phyloP scores from a whole-genome alignment of 2,113 vertebrate species.

The Speoplatyrhinus poulsoni region DNA sequence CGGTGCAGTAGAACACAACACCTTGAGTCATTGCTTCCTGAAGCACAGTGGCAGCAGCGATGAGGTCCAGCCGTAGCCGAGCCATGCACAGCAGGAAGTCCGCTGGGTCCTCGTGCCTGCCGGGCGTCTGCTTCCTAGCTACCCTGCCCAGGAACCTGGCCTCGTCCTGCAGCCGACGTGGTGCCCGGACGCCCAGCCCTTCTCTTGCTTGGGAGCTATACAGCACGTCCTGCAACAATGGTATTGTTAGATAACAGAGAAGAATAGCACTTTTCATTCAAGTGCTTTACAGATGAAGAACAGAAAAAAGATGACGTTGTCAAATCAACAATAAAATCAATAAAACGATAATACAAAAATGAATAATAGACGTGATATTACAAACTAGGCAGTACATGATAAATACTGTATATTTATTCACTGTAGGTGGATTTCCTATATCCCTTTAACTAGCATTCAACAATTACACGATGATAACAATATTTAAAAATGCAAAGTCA shows the following conservation, averaged over 20 bases:
- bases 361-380: background rate
- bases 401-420: background rate
- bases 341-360: background rate
- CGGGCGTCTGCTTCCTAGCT: conserved; percentile 54
- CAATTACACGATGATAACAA: no score
- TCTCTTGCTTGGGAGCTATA: conserved; percentile 32
- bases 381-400: background rate
- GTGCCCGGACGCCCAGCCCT: background rate
- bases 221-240: conserved; percentile 65
- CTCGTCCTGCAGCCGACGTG: conserved; percentile 25
- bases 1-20: background rate
- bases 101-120: conserved; percentile 51
- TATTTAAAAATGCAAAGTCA: background rate
- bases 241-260: background rate
- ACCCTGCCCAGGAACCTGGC: conserved; percentile 64
- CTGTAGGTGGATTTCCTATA: background rate
- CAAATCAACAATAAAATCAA: no score
- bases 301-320: no score
- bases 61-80: conserved; percentile 63
- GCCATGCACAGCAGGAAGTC: conserved; percentile 73
- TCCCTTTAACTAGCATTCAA: no score
- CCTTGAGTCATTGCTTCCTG: conserved; percentile 19
- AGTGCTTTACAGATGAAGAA: no score
- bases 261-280: background rate
- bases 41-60: conserved; percentile 57